Evolutionary conservation across 1,140 invertebrate species (phyloP).

Genomic region (Yoshiicerus persimilis): DNA sequence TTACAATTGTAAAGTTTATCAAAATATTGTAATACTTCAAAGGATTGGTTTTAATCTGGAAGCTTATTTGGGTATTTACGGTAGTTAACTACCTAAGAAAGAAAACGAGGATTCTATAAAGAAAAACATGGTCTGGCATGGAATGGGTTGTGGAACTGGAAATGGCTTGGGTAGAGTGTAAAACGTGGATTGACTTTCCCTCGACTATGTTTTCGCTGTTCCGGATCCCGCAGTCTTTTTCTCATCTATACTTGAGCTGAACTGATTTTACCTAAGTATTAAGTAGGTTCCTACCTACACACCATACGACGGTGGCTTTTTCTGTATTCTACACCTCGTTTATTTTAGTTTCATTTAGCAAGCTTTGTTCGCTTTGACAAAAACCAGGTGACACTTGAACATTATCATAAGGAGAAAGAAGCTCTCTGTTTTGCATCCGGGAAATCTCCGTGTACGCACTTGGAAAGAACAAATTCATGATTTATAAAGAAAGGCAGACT

Average conservation of each 20-base stretch:
- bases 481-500: constrained; percentile 1
- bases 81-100: not conserved
- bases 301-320: not conserved
- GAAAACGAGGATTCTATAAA: not conserved
- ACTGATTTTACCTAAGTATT: not conserved
- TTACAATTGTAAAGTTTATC: no score
- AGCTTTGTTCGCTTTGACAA: not conserved
- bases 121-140: not conserved
- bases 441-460: not conserved
- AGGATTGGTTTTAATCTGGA: no score
- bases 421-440: not conserved
- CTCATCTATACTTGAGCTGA: not conserved
- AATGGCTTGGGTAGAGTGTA: not conserved
- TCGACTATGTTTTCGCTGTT: not conserved
- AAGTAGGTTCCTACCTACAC: not conserved
- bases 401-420: not conserved
- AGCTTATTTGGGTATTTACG: not conserved
- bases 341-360: not conserved
- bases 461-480: constrained; percentile 5
- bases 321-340: not conserved
- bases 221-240: not conserved
- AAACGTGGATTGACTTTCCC: not conserved
- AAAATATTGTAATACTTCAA: no score
- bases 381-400: not conserved
- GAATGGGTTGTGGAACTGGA: not conserved